A percentile compares a stretch with the other conserved stretches of the same genome.
These are phyloP conservation scores for Drosophila paramelanica DNA, from an alignment of 2,888 invertebrate species.

Conservation along the genomic window DNA sequence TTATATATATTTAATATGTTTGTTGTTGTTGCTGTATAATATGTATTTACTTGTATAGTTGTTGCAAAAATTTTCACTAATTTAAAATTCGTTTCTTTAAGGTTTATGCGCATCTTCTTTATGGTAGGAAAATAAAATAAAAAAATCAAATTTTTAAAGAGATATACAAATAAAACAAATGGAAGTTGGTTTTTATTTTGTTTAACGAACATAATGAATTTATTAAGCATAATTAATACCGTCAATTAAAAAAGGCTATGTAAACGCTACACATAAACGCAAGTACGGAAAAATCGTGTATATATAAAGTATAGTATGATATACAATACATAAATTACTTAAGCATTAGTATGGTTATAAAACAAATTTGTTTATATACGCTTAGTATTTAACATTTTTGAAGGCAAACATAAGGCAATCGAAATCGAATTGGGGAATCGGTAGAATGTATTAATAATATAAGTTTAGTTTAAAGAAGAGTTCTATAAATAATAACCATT, in stretches of 20 bases:
- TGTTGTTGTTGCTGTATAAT: constrained; percentile 35
- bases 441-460: constrained; percentile 4
- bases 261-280: constrained; percentile 71
- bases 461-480: constrained; percentile 25
- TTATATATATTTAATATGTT: constrained; percentile 41
- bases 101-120: constrained; percentile 59
- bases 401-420: constrained; percentile 67
- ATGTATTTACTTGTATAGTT: constrained; percentile 56
- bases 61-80: constrained; percentile 83
- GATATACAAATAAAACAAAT: constrained; percentile 54
- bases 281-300: constrained; percentile 55
- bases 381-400: constrained; percentile 24
- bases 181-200: constrained; percentile 35
- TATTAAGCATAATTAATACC: constrained; percentile 78
- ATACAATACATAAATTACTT: constrained; percentile 70
- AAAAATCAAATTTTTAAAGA: constrained; percentile 4
- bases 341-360: constrained; percentile 60
- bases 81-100: constrained; percentile 85
- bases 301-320: constrained; percentile 36
- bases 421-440: constrained; percentile 21
- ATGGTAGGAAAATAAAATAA: constrained; percentile 16
- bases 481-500: constrained; percentile 26
- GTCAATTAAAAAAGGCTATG: constrained; percentile 76
- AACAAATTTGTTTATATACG: constrained; percentile 25
- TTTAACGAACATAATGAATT: constrained; percentile 80